phyloP scores from a whole-genome alignment of 2,113 vertebrate genomes.

The Melierax canorus region DNA sequence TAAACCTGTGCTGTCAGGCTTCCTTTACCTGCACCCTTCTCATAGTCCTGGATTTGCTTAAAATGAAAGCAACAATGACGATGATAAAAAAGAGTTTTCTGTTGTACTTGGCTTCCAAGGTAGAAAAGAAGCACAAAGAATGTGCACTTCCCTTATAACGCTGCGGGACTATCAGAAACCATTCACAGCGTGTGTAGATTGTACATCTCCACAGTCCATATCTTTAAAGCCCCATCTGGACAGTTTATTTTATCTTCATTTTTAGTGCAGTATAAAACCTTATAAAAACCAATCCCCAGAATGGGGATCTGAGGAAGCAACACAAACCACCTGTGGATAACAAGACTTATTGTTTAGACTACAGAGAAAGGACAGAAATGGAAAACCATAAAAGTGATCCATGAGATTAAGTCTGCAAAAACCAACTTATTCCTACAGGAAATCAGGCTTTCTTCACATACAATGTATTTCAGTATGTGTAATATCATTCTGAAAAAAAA shows the following conservation, averaged over 20 bases:
- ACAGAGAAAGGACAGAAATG: not conserved
- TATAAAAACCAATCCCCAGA: not conserved
- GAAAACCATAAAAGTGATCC: conserved; percentile 1
- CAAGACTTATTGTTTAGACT: not conserved
- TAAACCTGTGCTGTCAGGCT: not conserved
- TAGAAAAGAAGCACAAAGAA: not conserved
- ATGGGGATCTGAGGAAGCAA: not conserved
- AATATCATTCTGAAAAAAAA: not conserved
- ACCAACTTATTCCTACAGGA: not conserved
- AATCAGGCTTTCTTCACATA: not conserved
- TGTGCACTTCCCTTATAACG: not conserved
- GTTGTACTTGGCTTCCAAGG: not conserved
- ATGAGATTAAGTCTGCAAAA: not conserved
- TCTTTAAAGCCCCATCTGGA: conserved; percentile 1
- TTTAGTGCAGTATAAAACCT: conserved; percentile 7
- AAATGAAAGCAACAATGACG: not conserved
- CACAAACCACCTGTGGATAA: not conserved
- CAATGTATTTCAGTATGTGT: not conserved
- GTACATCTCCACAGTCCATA: not conserved
- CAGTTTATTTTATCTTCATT: conserved; percentile 30
- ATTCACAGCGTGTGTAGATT: rapidly evolving
- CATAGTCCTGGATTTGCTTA: not conserved
- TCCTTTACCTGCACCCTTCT: not conserved
- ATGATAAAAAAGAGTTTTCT: not conserved
- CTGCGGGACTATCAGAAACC: not conserved